Evolutionary conservation across 2,888 invertebrate genomes (phyloP), one percentile per base, ranked within the genome.

Genomic region (Ariolimax columbianus): DNA sequence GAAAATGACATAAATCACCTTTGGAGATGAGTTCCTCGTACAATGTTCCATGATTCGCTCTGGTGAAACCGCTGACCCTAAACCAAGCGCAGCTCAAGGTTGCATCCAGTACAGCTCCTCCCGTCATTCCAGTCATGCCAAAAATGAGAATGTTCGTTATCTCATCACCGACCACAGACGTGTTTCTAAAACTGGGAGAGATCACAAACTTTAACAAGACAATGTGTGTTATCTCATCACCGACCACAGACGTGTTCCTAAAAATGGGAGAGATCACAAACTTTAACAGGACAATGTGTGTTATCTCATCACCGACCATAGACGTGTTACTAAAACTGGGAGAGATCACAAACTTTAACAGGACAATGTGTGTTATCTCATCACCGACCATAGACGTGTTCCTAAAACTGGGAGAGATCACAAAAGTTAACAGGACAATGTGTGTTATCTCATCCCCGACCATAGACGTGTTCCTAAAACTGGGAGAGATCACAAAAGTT

Each of bases 51-150:
- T 59, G 38, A 9, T 38, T 38, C 1, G 72, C 36, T 17, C 84
- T 33, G 43, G 79, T 84, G 38, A 84, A 84, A 9, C 78, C 79
- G 59, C 38, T 79, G 59, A 84, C 78, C 17, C 36, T 51, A 55
- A 84, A 84, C 84, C 84, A 84, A 40, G 79, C 79, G 47, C 84
- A 84, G 59, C 79, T 59, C 23, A 84, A 11, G 9, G 84, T 47
- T 3, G 84, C 84, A 6, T 78, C 78, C 63, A 77, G 11, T 0
- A 84, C 79, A 3, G 84, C 84, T 3, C 79, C 78, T 0, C 84
- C 84, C 43, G 79, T 84, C 84, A 84, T 79, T 0, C 84, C 84
- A 40, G 84, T 84, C 6, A 79, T 33, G 6, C 84, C 84, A 43
- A 84, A 84, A 2, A 84, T 84, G 55, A 84, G 84, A 43, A 84